Evolutionary conservation across 2,113 vertebrate genomes (phyloP).

Genomic region (Hippolais icterina): DNA sequence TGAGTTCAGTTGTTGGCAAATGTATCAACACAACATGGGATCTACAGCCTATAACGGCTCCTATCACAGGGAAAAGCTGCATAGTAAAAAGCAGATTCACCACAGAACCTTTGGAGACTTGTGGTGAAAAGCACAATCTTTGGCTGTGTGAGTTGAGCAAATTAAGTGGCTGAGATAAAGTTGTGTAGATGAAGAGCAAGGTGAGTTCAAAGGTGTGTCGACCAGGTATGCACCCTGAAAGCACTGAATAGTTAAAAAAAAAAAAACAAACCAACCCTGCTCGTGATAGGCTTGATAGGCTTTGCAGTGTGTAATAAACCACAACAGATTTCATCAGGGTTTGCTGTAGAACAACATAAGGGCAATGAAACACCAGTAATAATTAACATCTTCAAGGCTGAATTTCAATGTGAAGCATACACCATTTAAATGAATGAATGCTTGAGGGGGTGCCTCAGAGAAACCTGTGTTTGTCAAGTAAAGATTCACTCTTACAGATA

Average conservation of each 20-base stretch:
- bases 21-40: background rate
- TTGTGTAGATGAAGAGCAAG: background rate
- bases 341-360: background rate
- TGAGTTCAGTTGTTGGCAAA: background rate
- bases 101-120: background rate
- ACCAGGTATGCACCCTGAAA: background rate
- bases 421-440: background rate
- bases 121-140: background rate
- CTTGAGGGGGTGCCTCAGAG: background rate
- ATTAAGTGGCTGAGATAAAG: background rate
- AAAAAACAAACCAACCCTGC: background rate
- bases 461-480: background rate
- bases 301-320: background rate
- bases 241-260: background rate
- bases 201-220: background rate
- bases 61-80: background rate
- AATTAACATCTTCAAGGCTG: background rate
- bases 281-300: background rate
- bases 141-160: background rate
- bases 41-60: background rate
- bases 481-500: background rate
- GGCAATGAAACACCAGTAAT: background rate
- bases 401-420: background rate
- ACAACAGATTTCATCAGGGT: background rate
- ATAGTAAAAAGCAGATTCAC: background rate